phyloP scores from a whole-genome alignment of 2,797 vertebrate species.

The Notolepis coatsorum region DNA sequence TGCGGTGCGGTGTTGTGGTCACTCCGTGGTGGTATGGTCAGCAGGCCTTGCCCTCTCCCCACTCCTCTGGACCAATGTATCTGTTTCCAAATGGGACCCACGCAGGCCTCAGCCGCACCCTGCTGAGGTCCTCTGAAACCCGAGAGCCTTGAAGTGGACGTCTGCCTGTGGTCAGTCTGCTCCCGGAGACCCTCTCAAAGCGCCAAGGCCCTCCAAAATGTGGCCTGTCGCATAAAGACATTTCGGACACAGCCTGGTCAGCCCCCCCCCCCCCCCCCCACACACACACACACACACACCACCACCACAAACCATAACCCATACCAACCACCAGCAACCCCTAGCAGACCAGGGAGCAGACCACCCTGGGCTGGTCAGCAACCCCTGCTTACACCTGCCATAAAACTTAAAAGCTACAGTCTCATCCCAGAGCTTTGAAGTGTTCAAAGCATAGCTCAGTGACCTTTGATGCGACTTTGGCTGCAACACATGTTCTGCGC shows the following conservation, averaged over 20 bases:
- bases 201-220: constrained; percentile 79
- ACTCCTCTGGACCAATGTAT: constrained; percentile 84
- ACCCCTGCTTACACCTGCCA: constrained; percentile 95
- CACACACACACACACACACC: constrained; percentile 14
- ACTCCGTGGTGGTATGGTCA: constrained; percentile 73
- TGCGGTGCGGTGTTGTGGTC: constrained; percentile 63
- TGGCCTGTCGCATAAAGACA: constrained; percentile 85
- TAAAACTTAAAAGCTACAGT: constrained; percentile 96
- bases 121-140: constrained; percentile 97
- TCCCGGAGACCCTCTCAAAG: constrained; percentile 81
- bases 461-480: constrained; percentile 94
- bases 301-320: constrained; percentile 31
- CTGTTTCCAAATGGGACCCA: constrained; percentile 78
- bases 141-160: constrained; percentile 99
- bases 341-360: constrained; percentile 81
- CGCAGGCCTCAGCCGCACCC: constrained; percentile 86
- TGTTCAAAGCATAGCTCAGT: constrained; percentile 91
- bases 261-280: constrained; percentile 62
- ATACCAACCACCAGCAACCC: constrained; percentile 65
- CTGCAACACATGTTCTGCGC: constrained; percentile 89
- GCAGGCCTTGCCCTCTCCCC: constrained; percentile 80
- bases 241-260: constrained; percentile 80
- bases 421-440: constrained; percentile 92
- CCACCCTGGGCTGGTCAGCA: constrained; percentile 92
- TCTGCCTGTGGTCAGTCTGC: constrained; percentile 87